Evolutionary conservation across 2,888 invertebrate species (phyloP).

Genomic region (Machimus atricapillus): DNA sequence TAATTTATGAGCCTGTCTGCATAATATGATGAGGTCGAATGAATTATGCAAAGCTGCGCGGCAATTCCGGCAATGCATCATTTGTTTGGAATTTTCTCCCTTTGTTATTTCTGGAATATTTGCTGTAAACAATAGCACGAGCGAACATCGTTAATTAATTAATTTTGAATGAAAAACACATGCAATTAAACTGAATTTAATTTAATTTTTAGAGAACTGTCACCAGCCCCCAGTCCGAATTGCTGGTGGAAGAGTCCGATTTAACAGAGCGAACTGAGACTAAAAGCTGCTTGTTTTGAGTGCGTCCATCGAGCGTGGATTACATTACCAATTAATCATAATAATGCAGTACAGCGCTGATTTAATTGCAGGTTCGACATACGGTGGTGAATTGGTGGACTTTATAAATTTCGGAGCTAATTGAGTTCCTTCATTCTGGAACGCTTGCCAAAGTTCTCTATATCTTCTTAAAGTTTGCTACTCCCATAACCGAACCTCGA

Average conservation of each 20-base stretch:
- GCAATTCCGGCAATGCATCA: not conserved
- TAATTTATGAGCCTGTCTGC: constrained; percentile 16
- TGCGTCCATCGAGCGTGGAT: not conserved
- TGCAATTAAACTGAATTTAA: constrained; percentile 42
- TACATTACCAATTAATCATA: constrained; percentile 16
- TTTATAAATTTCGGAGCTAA: not conserved
- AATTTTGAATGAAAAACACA: constrained; percentile 41
- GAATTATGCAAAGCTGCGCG: constrained; percentile 18
- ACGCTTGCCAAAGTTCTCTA: not conserved
- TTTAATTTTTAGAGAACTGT: constrained; percentile 13
- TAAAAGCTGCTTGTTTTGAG: not conserved
- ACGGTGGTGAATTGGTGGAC: not conserved
- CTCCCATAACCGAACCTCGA: not conserved
- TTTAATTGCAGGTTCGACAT: not conserved
- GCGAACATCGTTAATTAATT: constrained; percentile 40
- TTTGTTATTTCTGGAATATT: not conserved
- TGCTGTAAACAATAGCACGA: constrained; percentile 18
- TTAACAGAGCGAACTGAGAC: not conserved
- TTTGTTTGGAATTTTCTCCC: constrained; percentile 7
- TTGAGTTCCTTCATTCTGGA: not conserved
- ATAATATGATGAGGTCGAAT: constrained; percentile 20
- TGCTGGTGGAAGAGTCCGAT: not conserved
- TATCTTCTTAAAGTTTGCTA: not conserved
- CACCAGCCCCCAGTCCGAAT: not conserved
- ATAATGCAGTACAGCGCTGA: not conserved